Evolutionary conservation across 1,140 invertebrate genomes (phyloP).

Genomic region (Pseudomyrmex gracilis): DNA sequence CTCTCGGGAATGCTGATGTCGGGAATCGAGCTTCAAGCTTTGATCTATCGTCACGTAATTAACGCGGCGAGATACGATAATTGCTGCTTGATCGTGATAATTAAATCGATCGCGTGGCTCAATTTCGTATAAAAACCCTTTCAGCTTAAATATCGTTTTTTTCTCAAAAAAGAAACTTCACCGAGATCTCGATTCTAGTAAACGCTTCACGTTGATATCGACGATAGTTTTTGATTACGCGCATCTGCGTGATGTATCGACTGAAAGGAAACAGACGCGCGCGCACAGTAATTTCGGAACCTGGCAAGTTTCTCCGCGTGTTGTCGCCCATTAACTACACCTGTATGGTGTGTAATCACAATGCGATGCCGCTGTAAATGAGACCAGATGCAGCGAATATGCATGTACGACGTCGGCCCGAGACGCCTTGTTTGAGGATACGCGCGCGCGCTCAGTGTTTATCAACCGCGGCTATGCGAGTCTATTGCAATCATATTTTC

Average conservation of each 20-base stretch:
- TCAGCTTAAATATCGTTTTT: background rate
- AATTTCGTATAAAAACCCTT: background rate
- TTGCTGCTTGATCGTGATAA: slow-evolving; percentile 25
- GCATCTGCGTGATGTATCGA: slow-evolving; percentile 9
- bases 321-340: slow-evolving; percentile 51
- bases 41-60: slow-evolving; percentile 30
- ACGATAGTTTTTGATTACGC: background rate
- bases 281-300: slow-evolving; percentile 30
- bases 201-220: background rate
- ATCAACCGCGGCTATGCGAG: background rate
- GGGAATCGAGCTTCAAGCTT: slow-evolving; percentile 25
- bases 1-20: slow-evolving; percentile 10
- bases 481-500: background rate
- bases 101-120: background rate
- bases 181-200: background rate
- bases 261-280: slow-evolving; percentile 20
- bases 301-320: slow-evolving; percentile 35
- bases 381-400: slow-evolving; percentile 57
- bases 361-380: slow-evolving; percentile 47
- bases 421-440: slow-evolving; percentile 11
- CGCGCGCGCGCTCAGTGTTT: slow-evolving; percentile 18
- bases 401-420: slow-evolving; percentile 51
- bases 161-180: background rate
- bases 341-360: slow-evolving; percentile 50
- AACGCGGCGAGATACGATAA: slow-evolving; percentile 1